A percentile compares a stretch with the other conserved stretches of the same genome.
These are phyloP conservation scores for Gallinago solitaria DNA, from an alignment of 2,797 vertebrate genomes.

Conservation along the genomic window DNA sequence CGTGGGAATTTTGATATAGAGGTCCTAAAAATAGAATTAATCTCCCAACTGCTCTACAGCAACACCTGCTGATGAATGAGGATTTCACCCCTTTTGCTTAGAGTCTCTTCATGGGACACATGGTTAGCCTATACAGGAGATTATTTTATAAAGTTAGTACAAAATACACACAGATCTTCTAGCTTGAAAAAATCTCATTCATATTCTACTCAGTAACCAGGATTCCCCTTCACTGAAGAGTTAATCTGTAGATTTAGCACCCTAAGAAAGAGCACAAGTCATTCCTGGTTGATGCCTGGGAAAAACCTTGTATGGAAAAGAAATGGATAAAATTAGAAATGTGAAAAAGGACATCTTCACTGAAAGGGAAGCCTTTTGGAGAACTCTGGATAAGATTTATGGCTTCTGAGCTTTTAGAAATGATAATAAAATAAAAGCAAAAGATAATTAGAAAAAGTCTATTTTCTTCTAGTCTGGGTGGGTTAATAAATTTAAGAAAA, in stretches of 20 bases:
- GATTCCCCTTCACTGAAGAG: background rate
- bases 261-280: background rate
- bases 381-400: constrained; percentile 50
- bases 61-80: constrained; percentile 45
- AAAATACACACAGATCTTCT: background rate
- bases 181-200: background rate
- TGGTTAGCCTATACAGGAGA: background rate
- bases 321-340: constrained; percentile 30
- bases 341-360: constrained; percentile 4
- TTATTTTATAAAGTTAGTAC: background rate
- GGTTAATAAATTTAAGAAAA: constrained; percentile 70
- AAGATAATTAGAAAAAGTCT: constrained; percentile 64
- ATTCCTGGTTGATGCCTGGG: background rate
- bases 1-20: background rate
- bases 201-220: background rate
- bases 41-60: constrained; percentile 47
- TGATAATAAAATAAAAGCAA: constrained; percentile 66
- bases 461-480: constrained; percentile 53
- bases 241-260: background rate
- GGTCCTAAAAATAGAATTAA: background rate
- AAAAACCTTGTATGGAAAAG: constrained; percentile 33
- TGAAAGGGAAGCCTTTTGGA: constrained; percentile 35
- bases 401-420: constrained; percentile 59
- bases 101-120: background rate
- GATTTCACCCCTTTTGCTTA: constrained; percentile 11